Conservation (phyloP, 1,140 invertebrate species). For the Nephila pilipes region DNA sequence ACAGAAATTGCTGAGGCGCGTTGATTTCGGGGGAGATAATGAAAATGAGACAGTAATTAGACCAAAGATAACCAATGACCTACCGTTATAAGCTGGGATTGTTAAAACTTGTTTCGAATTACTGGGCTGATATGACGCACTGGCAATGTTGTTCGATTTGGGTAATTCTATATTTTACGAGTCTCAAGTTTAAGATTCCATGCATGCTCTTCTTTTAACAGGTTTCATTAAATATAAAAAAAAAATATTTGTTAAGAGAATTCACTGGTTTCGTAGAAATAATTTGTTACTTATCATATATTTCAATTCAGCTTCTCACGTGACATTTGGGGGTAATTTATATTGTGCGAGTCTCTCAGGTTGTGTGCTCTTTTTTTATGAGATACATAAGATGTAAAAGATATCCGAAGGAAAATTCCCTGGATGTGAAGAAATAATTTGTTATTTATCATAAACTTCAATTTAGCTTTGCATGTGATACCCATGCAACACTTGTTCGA, state of each 20-base stretch:
- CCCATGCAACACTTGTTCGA: no score
- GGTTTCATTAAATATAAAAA: background rate
- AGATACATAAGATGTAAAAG: no score
- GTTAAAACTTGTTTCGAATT: slow-evolving; percentile 40
- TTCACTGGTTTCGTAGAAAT: background rate
- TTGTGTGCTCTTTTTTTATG: no score
- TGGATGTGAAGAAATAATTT: no score
- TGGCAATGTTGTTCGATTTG: background rate
- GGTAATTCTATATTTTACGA: background rate
- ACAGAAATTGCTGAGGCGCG: slow-evolving; percentile 44
- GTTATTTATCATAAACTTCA: no score
- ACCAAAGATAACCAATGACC: slow-evolving; percentile 58
- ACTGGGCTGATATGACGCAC: background rate
- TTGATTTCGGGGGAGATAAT: slow-evolving; percentile 52
- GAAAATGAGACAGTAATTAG: slow-evolving; percentile 69
- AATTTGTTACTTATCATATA: no score
- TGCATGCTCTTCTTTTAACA: no score
- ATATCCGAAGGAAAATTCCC: no score
- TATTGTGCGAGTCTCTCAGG: no score
- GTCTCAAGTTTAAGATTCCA: background rate
- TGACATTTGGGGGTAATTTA: no score
- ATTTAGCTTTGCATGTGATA: no score
- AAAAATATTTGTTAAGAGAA: background rate
- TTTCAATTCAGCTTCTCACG: no score
- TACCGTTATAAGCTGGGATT: background rate